These are phyloP conservation scores for Prenolepis imparis DNA, from an alignment of 2,888 invertebrate genomes.

Conservation along the genomic window DNA sequence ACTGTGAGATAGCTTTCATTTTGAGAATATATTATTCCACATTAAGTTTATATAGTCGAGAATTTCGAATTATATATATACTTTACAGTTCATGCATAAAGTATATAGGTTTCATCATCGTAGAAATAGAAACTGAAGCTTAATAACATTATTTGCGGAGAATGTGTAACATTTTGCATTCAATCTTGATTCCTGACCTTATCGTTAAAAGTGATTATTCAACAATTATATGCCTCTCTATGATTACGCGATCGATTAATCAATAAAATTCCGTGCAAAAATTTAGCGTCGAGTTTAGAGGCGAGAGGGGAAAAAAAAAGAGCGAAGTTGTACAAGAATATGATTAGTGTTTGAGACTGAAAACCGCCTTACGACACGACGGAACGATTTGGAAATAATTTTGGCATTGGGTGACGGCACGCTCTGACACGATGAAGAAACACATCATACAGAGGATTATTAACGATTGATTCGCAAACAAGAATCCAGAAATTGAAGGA, in stretches of 20 bases:
- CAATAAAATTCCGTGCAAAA: not conserved
- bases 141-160: not conserved
- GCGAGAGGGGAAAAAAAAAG: constrained; percentile 20
- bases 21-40: not conserved
- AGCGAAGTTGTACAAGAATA: constrained; percentile 16
- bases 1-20: not conserved
- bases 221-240: not conserved
- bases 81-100: not conserved
- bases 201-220: not conserved
- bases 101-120: not conserved
- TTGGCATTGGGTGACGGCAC: constrained; percentile 80
- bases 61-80: too few species aligned
- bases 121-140: not conserved
- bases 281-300: not conserved
- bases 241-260: constrained; percentile 1
- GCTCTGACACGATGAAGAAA: constrained; percentile 67
- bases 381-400: constrained; percentile 79
- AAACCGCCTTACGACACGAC: constrained; percentile 69
- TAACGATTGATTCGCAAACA: constrained; percentile 28
- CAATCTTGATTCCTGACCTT: not conserved
- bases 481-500: constrained; percentile 40
- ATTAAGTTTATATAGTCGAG: not conserved
- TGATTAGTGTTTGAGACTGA: constrained; percentile 60
- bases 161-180: not conserved
- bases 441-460: constrained; percentile 54